Conservation (phyloP, 2,113 vertebrate genomes). For the Dermatemys mawii region DNA sequence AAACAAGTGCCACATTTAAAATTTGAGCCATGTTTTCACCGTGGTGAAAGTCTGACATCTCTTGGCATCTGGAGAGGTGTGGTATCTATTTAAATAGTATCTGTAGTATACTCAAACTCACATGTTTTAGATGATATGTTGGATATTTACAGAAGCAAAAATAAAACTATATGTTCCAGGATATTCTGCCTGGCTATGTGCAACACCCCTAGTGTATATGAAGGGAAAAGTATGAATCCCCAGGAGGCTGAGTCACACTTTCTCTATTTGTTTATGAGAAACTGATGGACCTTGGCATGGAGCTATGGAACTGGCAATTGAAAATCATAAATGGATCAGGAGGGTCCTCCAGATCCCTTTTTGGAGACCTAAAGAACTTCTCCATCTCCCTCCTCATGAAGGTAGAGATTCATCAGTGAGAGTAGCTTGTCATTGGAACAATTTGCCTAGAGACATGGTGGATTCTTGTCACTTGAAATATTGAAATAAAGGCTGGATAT, state of each 20-base stretch:
- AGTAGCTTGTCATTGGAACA: background rate
- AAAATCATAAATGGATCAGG: too few species aligned
- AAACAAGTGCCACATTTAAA: background rate
- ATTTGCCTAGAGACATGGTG: background rate
- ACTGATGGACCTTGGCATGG: slow-evolving; percentile 36
- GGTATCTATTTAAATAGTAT: background rate
- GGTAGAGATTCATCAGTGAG: fast-evolving
- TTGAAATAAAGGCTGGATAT: background rate
- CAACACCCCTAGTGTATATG: background rate
- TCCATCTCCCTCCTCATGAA: background rate
- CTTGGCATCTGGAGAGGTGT: background rate
- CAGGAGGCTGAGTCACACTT: background rate
- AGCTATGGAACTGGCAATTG: background rate
- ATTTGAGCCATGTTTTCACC: slow-evolving; percentile 8
- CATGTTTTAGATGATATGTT: background rate
- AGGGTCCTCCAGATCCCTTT: background rate
- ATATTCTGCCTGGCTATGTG: background rate
- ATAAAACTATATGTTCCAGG: background rate
- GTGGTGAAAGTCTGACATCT: background rate
- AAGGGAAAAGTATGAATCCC: background rate
- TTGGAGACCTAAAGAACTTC: background rate
- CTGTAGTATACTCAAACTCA: background rate
- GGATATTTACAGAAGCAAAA: background rate
- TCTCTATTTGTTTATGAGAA: background rate
- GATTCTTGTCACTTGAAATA: background rate